Evolutionary conservation across 2,797 vertebrate genomes (phyloP).

Genomic region (Clarias laeviceps): DNA sequence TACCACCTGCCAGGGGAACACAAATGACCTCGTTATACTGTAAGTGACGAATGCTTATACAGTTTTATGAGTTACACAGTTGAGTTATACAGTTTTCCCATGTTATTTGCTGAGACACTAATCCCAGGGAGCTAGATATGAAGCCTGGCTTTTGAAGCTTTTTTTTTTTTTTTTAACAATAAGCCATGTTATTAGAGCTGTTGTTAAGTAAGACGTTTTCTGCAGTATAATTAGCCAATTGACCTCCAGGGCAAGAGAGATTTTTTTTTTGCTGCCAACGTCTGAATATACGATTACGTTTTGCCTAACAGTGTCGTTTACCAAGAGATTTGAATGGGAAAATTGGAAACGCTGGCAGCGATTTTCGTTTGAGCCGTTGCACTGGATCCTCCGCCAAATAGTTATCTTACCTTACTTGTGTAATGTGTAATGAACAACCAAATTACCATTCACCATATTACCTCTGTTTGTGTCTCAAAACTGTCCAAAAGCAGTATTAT

Average conservation of each 20-base stretch:
- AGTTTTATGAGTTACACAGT: neutral
- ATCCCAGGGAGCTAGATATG: neutral
- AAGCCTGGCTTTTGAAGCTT: neutral
- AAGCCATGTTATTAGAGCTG: neutral
- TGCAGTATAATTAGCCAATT: conserved; percentile 22
- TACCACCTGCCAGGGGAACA: conserved; percentile 80
- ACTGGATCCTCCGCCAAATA: conserved; percentile 40
- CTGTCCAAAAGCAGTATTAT: conserved; percentile 94
- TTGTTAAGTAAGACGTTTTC: neutral
- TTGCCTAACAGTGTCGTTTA: conserved; percentile 45
- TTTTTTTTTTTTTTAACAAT: neutral
- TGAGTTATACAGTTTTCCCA: neutral
- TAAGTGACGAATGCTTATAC: neutral
- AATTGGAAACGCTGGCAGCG: conserved; percentile 49
- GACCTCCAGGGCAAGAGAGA: neutral
- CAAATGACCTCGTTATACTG: conserved; percentile 29
- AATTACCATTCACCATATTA: conserved; percentile 48
- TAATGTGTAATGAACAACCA: neutral
- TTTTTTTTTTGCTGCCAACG: conserved; percentile 24
- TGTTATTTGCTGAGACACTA: neutral
- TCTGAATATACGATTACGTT: conserved; percentile 38
- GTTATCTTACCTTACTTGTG: neutral
- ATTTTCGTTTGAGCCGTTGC: conserved; percentile 44
- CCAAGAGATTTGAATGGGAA: conserved; percentile 53
- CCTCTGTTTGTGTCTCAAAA: conserved; percentile 92